Evolutionary conservation across 2,888 invertebrate species (phyloP), one percentile per base, ranked within the genome.

Genomic region (Cryptus viduatorius): DNA sequence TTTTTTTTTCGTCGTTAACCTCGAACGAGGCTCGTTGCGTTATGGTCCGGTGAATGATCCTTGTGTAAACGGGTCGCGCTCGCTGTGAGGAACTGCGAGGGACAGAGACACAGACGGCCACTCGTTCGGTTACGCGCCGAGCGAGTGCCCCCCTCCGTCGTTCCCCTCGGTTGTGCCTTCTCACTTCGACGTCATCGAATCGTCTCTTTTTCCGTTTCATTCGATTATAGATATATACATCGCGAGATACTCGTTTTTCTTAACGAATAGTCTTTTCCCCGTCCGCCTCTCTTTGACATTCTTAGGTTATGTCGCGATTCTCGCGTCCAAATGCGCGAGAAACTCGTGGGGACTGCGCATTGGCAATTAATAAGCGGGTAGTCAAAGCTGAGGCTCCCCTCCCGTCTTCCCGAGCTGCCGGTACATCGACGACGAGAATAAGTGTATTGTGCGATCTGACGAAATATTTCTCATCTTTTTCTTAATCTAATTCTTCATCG

Each of bases 91-190:
- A 59, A 72, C 46, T 31, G 77, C 68, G 67, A 68, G 76, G 75
- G 44, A 65, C 16, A 24, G 67, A 77, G 59, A 72, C 61, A 5
- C 37, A 7, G 84, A 67, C 76, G 64, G 76, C 67, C 64, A 64
- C 71, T 85, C 85, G 82, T 76, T 83, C 94, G 56, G 94, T 94
- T 94, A 94, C 94, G 94, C 94, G 94, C 94, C 94, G 94, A 94
- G 68, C 24, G 19, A 12, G 29, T n/a, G 48, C 48, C 31, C 31
- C 10, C n/a, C 14, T n/a, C 53, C 29, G 3, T 48, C n/a, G 29
- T 44, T 37, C 37, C 5, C 37, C 16, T 14, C 19, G 10, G 61
- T 42, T 46, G 73, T 73, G 82, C 80, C 65, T 65, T 83, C 64
- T 72, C 72, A 69, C 79, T 82, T 65, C 79, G 82, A 83, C 83